Base-by-base conservation (phyloP, 2,888 invertebrate genomes). In the Cerceris ruficornis region DNA sequence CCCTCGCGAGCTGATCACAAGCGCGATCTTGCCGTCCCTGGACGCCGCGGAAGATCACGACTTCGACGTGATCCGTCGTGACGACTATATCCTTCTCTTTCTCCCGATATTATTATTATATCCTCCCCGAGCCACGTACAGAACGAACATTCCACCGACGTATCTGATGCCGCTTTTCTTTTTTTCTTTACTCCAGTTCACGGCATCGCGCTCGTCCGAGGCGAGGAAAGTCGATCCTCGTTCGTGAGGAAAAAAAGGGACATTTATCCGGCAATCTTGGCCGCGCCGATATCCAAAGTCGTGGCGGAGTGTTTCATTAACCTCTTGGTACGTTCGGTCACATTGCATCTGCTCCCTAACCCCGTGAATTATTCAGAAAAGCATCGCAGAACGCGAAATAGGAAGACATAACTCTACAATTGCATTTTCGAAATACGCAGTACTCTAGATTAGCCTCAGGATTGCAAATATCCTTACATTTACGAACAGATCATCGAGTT, bases 1-100 rank as follows among this genome's bases (percentile, higher is more conserved):
- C 75, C 80, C 78, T 79, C 75, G 75, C 74, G 81, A 86, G 83
- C 87, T 87, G 90, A 90, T 90, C 90, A 86, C 89, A 86, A 86
- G 88, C 87, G 87, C 87, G 88, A 90, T 90, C 89, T 87, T 70
- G 84, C 84, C 85, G 81, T 82, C 81, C 86, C 77, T 84, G 77
- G 76, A 80, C 84, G 75, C 76, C 77, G 77, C 75, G 80, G 72
- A 81, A 74, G 86, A 86, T 86, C 81, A 82, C 82, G 80, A 86
- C 86, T 87, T 84, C 86, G 86, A 89, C 87, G 89, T 90, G 90
- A 88, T 88, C 85, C 88, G 84, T 88, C 88, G 88, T 89, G 87
- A 86, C 87, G 88, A 88, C 85, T 85, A 85, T 85, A 85, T 85
- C 75, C 80, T 80, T 80, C 67, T 57, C 72, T 64, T 68, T 52